These are phyloP conservation scores for Villa cingulata DNA, from an alignment of 2,888 invertebrate genomes.

Conservation along the genomic window DNA sequence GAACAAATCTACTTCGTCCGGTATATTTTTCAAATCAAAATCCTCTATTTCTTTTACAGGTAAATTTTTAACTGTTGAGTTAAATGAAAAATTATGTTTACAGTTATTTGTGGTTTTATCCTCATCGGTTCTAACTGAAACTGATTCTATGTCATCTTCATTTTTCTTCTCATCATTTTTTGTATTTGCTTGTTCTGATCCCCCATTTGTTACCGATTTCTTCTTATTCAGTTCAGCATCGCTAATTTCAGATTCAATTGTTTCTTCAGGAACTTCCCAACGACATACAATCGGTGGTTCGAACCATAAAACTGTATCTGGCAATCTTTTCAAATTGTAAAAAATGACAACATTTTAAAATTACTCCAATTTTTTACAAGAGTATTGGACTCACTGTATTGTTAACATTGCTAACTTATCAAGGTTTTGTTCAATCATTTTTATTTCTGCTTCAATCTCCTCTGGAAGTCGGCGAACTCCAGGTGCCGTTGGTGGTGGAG, in stretches of 20 bases:
- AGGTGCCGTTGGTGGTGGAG: conserved; percentile 50
- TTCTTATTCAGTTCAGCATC: conserved; percentile 16
- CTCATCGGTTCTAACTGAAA: not conserved
- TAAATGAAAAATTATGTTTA: not conserved
- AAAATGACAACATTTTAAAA: conserved; percentile 44
- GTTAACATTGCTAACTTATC: conserved; percentile 57
- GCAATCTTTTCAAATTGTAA: conserved; percentile 38
- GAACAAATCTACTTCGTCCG: conserved; percentile 28
- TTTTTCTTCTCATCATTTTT: not conserved
- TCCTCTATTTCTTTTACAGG: conserved; percentile 25
- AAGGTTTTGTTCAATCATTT: conserved; percentile 55
- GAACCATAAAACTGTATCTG: conserved; percentile 59
- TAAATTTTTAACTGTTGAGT: not conserved
- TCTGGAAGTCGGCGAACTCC: conserved; percentile 59
- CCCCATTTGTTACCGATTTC: not conserved
- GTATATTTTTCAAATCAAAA: conserved; percentile 31
- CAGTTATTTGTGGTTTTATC: not conserved
- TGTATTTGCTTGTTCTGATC: not conserved
- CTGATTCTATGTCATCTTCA: not conserved
- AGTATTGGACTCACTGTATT: conserved; percentile 47
- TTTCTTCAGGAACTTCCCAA: conserved; percentile 43
- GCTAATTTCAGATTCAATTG: conserved; percentile 28
- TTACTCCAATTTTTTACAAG: not conserved
- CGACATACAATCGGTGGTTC: conserved; percentile 64
- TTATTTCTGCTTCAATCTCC: conserved; percentile 67